These are phyloP conservation scores for Rhea americana DNA, from an alignment of 2,113 vertebrate species.

Conservation along the genomic window DNA sequence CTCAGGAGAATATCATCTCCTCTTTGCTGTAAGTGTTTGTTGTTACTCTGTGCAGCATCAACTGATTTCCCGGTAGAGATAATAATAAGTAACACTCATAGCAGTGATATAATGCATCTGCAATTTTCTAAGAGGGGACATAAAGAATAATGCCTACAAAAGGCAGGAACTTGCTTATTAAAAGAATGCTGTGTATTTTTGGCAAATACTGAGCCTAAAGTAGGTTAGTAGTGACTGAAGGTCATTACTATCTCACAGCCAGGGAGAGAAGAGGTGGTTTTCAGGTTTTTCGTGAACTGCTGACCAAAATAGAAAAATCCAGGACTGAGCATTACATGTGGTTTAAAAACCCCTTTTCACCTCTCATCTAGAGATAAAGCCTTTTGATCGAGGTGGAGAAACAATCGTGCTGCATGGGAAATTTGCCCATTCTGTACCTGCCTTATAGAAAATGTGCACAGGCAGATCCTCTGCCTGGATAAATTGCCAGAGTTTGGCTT, in stretches of 20 bases:
- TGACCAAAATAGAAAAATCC: neutral
- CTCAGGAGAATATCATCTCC: neutral
- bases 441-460: neutral
- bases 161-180: neutral
- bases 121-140: neutral
- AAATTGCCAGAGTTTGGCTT: neutral
- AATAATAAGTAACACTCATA: neutral
- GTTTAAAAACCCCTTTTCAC: neutral
- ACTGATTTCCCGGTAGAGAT: constrained; percentile 8
- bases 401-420: neutral
- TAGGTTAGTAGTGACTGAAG: neutral
- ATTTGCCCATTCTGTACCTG: neutral
- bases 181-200: neutral
- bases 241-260: neutral
- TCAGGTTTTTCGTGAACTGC: neutral
- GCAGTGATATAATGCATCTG: neutral
- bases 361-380: neutral
- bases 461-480: neutral
- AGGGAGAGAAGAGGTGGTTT: neutral
- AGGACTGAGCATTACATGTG: neutral
- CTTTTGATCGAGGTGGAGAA: neutral
- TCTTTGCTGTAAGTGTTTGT: neutral
- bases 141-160: neutral
- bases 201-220: neutral
- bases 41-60: neutral